Evolutionary conservation across 2,888 invertebrate genomes (phyloP).

Genomic region (Drosophila koepferae): DNA sequence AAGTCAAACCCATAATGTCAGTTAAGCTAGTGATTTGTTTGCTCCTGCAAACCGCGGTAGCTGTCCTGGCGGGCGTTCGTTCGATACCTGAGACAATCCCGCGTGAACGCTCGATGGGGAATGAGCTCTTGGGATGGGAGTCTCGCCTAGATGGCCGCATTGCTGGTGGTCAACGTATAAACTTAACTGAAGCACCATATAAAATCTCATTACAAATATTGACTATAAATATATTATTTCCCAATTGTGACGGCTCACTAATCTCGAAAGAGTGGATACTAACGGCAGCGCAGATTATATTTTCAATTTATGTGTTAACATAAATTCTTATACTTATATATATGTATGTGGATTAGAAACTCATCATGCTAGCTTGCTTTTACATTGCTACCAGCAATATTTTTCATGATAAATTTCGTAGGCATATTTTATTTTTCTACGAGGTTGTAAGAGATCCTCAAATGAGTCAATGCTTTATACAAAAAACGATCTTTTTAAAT

Average conservation of each 20-base stretch:
- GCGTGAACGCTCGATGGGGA: conserved; percentile 9
- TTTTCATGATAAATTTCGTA: no score
- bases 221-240: conserved; percentile 47
- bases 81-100: conserved; percentile 67
- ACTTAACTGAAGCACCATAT: conserved; percentile 84
- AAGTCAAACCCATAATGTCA: conserved; percentile 26
- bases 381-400: no score
- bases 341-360: no score
- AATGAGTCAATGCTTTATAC: no score
- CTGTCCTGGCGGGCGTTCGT: conserved; percentile 67
- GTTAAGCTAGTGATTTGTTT: conserved; percentile 32
- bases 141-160: conserved; percentile 84
- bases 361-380: no score
- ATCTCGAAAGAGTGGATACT: conserved; percentile 83
- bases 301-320: no score
- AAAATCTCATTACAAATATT: conserved; percentile 82
- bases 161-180: conserved; percentile 83
- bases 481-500: no score
- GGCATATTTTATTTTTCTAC: no score
- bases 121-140: conserved; percentile 29
- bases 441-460: no score
- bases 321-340: no score
- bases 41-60: conserved; percentile 44
- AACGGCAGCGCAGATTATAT: conserved; percentile 76
- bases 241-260: conserved; percentile 84